Evolutionary conservation across 2,888 invertebrate species (phyloP), one percentile per base, ranked within the genome.

Genomic region (Hymenopus coronatus): DNA sequence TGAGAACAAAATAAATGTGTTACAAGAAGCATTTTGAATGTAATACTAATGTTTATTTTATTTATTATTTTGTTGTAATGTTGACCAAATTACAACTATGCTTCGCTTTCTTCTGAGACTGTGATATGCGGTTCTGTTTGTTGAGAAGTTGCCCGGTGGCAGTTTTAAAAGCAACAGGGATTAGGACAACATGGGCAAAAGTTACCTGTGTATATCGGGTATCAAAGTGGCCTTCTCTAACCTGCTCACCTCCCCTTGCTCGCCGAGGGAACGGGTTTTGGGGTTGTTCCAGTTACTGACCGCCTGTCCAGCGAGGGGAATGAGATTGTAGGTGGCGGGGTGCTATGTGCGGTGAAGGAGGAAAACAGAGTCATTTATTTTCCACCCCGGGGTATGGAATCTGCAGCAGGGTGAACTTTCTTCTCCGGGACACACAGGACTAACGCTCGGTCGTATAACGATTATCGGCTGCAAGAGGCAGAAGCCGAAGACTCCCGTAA

Each of bases 291-390:
- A 87, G 87, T 87, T 87, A 30, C 30, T 30, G 87, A 82, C 87
- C 87, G 9, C 87, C 33, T 28, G n/a, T 27, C 27, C 28, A 30
- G 33, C 30, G 87, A 27, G 27, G 30, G 70, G 70, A 40, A 28
- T 81, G 54, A 30, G 30, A 25, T 28, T 82, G n/a, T 27, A 82
- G 82, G 33, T 12, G 12, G 25, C 30, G 9, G 14, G 87, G 3
- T 84, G 28, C 70, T 70, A 40, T 28, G 28, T 28, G 28, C 28
- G 70, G 30, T 82, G 85, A 54, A 54, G 85, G 46, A 85, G 82
- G 87, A 87, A 87, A 87, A 87, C 87, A 87, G 87, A 87, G 87
- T 87, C 82, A 82, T 87, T 87, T 82, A 87, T 87, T 82, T 87
- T 33, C 82, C 27, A 33, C 87, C 40, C 82, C 30, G 27, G 82